These are phyloP conservation scores for Nansenia antarctica DNA, from an alignment of 2,113 vertebrate species.

Conservation along the genomic window DNA sequence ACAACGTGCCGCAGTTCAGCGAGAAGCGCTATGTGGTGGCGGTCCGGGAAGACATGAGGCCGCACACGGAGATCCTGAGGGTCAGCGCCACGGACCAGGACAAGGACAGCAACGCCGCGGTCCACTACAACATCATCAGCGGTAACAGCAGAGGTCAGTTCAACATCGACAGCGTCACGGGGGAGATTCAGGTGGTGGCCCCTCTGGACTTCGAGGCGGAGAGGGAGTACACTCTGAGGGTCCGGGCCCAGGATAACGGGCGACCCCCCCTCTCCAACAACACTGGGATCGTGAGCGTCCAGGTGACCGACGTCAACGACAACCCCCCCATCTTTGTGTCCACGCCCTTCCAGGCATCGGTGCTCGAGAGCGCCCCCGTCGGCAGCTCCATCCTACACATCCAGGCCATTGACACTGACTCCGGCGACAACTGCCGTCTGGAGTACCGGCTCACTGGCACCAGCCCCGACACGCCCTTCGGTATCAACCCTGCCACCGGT, in stretches of 20 bases:
- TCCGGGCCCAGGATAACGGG: constrained; percentile 93
- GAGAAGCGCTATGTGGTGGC: constrained; percentile 96
- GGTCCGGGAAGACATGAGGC: constrained; percentile 90
- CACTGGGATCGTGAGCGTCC: constrained; percentile 92
- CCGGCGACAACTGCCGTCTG: constrained; percentile 88
- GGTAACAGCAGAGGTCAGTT: constrained; percentile 97
- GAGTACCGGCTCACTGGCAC: constrained; percentile 91
- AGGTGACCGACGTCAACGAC: constrained; percentile 96
- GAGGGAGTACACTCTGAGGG: constrained; percentile 89
- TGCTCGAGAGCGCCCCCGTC: constrained; percentile 91
- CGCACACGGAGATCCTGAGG: constrained; percentile 89
- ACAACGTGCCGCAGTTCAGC: constrained; percentile 96
- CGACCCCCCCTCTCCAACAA: constrained; percentile 96
- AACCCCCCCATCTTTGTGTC: constrained; percentile 97
- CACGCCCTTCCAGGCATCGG: constrained; percentile 94
- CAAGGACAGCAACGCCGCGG: constrained; percentile 90
- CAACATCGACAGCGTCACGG: constrained; percentile 92
- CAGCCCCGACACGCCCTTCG: constrained; percentile 85
- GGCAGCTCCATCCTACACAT: constrained; percentile 97
- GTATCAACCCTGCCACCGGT: constrained; percentile 94
- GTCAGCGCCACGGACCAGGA: constrained; percentile 90
- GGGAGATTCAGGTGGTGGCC: constrained; percentile 93
- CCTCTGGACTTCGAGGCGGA: constrained; percentile 93
- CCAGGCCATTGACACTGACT: constrained; percentile 95
- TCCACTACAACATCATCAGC: constrained; percentile 97